phyloP scores from a whole-genome alignment of 2,888 invertebrate genomes.

The Latrodectus hesperus region DNA sequence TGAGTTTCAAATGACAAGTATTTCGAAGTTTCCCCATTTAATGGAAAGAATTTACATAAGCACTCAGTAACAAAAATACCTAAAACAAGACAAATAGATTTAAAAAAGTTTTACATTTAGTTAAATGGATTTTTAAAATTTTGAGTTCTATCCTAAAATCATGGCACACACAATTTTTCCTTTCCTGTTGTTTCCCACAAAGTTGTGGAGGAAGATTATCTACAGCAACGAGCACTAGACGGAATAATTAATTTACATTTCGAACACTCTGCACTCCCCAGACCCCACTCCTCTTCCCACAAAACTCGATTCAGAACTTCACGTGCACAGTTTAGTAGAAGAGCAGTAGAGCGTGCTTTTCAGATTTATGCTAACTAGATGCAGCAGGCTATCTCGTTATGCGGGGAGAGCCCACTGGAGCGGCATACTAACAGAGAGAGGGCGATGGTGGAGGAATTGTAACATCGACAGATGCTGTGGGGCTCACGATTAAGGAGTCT shows the following conservation, averaged over 20 bases:
- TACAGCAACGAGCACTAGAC: conserved; percentile 26
- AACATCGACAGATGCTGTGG: conserved; percentile 23
- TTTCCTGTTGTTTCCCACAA: neutral
- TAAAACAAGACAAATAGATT: no score
- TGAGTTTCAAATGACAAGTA: no score
- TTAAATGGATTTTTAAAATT: no score
- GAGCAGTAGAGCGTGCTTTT: conserved; percentile 7
- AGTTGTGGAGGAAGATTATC: conserved; percentile 8
- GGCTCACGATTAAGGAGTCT: conserved; percentile 21
- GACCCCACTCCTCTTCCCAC: conserved; percentile 9
- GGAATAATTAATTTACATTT: conserved; percentile 53
- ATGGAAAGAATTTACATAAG: no score
- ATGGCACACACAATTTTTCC: no score
- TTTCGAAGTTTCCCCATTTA: no score
- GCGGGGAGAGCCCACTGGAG: neutral
- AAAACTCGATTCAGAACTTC: neutral
- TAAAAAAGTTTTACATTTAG: no score
- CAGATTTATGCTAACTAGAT: conserved; percentile 61
- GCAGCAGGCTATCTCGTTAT: conserved; percentile 21
- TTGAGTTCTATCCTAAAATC: no score
- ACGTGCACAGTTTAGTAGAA: neutral
- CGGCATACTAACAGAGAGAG: neutral
- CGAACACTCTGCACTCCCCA: conserved; percentile 12
- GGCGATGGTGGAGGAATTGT: neutral
- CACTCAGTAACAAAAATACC: no score